Evolutionary conservation across 2,888 invertebrate species (phyloP).

Genomic region (Sclerodermus sp.): DNA sequence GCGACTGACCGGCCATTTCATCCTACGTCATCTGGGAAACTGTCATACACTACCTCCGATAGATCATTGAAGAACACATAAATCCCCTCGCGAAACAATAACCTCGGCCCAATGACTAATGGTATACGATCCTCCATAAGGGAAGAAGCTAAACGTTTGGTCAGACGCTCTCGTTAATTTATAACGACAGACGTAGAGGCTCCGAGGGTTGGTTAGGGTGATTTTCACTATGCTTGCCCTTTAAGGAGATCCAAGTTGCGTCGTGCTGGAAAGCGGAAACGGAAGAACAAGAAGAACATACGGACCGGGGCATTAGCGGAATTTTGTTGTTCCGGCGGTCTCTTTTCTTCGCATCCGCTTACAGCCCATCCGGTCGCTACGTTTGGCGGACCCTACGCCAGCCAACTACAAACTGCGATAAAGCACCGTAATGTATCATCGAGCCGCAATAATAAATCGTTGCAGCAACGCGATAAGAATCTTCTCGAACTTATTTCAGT

Average conservation of each 20-base stretch:
- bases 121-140: too few relatives aligned
- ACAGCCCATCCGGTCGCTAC: slow-evolving; percentile 27
- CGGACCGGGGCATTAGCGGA: slow-evolving; percentile 54
- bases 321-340: slow-evolving; percentile 24
- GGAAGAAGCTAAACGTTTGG: too few relatives aligned
- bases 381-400: slow-evolving; percentile 11
- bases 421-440: slow-evolving; percentile 34
- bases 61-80: too few relatives aligned
- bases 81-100: too few relatives aligned
- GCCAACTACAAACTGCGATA: slow-evolving; percentile 27
- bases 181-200: too few relatives aligned
- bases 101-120: too few relatives aligned
- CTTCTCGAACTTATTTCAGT: slow-evolving; percentile 24
- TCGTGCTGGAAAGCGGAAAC: slow-evolving; percentile 15
- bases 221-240: too few relatives aligned
- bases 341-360: slow-evolving; percentile 20
- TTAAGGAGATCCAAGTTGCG: too few relatives aligned
- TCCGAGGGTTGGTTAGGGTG: too few relatives aligned
- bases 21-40: not conserved
- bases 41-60: too few relatives aligned
- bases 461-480: slow-evolving; percentile 28
- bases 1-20: not conserved
- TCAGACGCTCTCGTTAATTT: too few relatives aligned
- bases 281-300: slow-evolving; percentile 48
- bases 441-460: slow-evolving; percentile 28